Evolutionary conservation across 2,888 invertebrate species (phyloP).

Genomic region (Caenorhabditis imperialis): DNA sequence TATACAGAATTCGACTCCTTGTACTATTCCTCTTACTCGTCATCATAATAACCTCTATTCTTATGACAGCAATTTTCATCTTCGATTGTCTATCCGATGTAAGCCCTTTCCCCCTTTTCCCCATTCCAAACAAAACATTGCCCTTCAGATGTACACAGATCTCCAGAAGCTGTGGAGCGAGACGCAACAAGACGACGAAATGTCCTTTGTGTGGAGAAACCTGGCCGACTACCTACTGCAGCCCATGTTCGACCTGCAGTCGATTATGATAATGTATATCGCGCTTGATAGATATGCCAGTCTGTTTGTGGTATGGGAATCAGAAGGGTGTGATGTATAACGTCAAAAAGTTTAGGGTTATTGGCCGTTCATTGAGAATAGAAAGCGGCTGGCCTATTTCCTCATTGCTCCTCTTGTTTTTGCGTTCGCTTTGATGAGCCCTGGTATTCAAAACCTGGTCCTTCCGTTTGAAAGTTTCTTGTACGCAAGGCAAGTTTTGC

Average conservation of each 20-base stretch:
- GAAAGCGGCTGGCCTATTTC: constrained; percentile 27
- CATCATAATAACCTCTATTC: constrained; percentile 27
- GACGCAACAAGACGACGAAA: constrained; percentile 25
- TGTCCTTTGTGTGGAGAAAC: constrained; percentile 37
- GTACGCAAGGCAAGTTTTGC: constrained; percentile 37
- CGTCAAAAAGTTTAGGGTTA: constrained; percentile 38
- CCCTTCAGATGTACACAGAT: constrained; percentile 30
- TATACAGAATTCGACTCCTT: constrained; percentile 51
- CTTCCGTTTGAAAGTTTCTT: constrained; percentile 51
- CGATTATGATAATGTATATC: constrained; percentile 50
- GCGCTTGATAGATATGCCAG: constrained; percentile 54
- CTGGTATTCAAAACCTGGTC: constrained; percentile 29
- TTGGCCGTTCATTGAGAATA: constrained; percentile 51
- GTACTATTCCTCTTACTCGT: constrained; percentile 28
- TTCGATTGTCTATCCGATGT: constrained; percentile 44
- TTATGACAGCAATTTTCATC: constrained; percentile 38
- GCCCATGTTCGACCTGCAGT: constrained; percentile 48
- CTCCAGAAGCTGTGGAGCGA: constrained; percentile 37
- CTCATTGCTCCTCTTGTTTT: constrained; percentile 39
- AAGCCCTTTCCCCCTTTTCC: not conserved
- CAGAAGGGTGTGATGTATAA: not conserved
- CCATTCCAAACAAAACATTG: not conserved
- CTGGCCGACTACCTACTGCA: constrained; percentile 40
- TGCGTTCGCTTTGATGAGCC: constrained; percentile 31
- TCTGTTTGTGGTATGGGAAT: constrained; percentile 39